phyloP scores from a whole-genome alignment of 2,113 vertebrate genomes.

The Polypterus bichir region DNA sequence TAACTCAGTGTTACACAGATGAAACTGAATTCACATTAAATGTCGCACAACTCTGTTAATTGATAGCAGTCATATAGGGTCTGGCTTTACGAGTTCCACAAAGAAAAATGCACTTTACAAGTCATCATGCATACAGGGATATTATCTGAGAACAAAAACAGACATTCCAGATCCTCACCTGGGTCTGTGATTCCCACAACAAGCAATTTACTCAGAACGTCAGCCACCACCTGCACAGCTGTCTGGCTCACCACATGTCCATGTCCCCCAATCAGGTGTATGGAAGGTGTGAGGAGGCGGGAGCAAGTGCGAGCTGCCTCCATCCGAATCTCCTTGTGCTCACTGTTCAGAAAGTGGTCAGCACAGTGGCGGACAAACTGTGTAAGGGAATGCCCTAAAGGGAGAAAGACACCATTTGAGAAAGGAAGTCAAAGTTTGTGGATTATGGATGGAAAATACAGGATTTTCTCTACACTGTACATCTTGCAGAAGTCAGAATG shows the following conservation, averaged over 20 bases:
- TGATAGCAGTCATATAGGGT: no score
- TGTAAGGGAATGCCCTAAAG: conserved; percentile 84
- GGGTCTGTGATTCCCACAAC: conserved; percentile 96
- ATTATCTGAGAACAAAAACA: no score
- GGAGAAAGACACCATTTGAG: not conserved
- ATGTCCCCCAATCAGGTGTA: conserved; percentile 81
- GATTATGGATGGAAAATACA: no score
- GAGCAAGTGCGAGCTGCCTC: conserved; percentile 92
- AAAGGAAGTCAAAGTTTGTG: no score
- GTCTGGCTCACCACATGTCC: conserved; percentile 94
- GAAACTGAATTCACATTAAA: no score
- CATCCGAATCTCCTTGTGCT: conserved; percentile 96
- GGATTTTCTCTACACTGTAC: no score
- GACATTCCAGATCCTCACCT: conserved; percentile 44
- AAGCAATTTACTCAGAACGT: conserved; percentile 91
- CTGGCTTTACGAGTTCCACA: no score
- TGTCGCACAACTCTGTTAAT: no score
- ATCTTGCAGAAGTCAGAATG: no score
- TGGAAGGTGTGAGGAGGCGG: conserved; percentile 83
- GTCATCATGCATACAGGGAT: no score
- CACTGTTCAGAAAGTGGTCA: conserved; percentile 92
- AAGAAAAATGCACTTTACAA: no score
- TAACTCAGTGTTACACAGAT: no score
- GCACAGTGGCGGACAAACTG: conserved; percentile 98
- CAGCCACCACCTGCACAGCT: conserved; percentile 90